Evolutionary conservation across 2,113 vertebrate genomes (phyloP).

Genomic region (Murina feae): DNA sequence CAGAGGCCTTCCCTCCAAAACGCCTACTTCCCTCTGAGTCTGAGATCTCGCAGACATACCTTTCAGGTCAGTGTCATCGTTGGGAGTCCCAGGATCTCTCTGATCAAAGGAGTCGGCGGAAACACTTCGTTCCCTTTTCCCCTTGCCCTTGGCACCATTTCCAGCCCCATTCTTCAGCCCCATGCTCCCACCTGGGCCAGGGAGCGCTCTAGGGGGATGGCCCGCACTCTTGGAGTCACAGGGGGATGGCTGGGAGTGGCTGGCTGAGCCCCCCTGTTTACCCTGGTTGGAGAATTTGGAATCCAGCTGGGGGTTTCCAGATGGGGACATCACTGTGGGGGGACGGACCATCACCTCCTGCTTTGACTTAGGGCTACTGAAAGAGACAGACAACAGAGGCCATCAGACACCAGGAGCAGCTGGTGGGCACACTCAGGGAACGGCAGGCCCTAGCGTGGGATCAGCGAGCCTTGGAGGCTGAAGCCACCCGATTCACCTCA

Average conservation of each 20-base stretch:
- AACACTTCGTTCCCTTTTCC: constrained; percentile 96
- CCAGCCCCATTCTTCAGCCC: constrained; percentile 97
- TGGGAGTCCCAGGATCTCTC: constrained; percentile 94
- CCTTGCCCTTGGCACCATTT: constrained; percentile 96
- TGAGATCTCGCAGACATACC: constrained; percentile 80
- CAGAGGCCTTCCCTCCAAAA: constrained; percentile 35
- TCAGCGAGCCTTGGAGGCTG: constrained; percentile 54
- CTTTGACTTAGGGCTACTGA: constrained; percentile 98
- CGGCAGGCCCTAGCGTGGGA: constrained; percentile 32
- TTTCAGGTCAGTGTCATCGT: constrained; percentile 91
- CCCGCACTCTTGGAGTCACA: constrained; percentile 95
- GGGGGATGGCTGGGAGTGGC: constrained; percentile 97
- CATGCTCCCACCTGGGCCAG: constrained; percentile 92
- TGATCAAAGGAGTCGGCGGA: constrained; percentile 97
- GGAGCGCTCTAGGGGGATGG: constrained; percentile 89
- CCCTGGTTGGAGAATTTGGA: constrained; percentile 99
- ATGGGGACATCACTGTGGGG: constrained; percentile 99
- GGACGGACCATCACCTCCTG: constrained; percentile 99
- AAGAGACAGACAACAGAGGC: constrained; percentile 63
- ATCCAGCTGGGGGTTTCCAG: constrained; percentile 98
- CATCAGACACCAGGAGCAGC: constrained; percentile 30
- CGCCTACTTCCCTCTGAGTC: constrained; percentile 57
- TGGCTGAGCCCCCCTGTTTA: constrained; percentile 95
- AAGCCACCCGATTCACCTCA: constrained; percentile 38
- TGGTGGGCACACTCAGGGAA: constrained; percentile 17